Evolutionary conservation across 2,797 vertebrate genomes (phyloP).

Genomic region (Lerista edwardsae): DNA sequence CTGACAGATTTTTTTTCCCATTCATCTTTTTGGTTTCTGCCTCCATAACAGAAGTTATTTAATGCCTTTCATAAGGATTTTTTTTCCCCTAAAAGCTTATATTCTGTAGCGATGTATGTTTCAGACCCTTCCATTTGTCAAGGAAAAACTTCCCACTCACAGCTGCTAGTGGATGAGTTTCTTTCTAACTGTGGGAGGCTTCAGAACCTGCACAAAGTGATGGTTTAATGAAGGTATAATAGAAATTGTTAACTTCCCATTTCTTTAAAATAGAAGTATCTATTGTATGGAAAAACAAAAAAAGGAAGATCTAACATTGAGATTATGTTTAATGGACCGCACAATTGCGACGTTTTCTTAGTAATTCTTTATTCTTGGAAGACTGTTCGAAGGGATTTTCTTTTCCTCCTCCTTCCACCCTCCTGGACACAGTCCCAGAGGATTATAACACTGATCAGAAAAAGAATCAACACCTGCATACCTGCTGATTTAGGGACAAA

Average conservation of each 20-base stretch:
- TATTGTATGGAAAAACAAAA: conserved; percentile 42
- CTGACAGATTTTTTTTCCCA: conserved; percentile 1
- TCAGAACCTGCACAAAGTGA: conserved; percentile 47
- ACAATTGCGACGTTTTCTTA: neutral
- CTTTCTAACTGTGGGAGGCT: conserved; percentile 62
- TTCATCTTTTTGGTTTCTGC: conserved; percentile 34
- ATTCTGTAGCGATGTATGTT: conserved; percentile 43
- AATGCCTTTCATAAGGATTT: neutral
- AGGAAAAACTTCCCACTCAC: conserved; percentile 60
- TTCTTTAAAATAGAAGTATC: conserved; percentile 52
- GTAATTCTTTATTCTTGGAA: conserved; percentile 38
- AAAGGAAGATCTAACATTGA: conserved; percentile 28
- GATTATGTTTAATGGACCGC: conserved; percentile 41
- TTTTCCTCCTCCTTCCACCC: neutral
- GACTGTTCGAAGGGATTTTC: conserved; percentile 3
- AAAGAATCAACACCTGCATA: neutral
- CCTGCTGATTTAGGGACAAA: neutral
- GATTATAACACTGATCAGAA: neutral
- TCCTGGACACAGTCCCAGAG: conserved; percentile 24
- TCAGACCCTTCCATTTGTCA: conserved; percentile 37
- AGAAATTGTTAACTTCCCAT: conserved; percentile 42
- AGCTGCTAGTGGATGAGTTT: conserved; percentile 48
- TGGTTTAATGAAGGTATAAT: conserved; percentile 50
- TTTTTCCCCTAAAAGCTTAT: neutral
- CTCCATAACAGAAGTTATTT: neutral